Percentiles rank a stretch among this genome's conserved stretches.
These are phyloP conservation scores for Heliconius nattereri DNA, from an alignment of 1,140 invertebrate species.

Conservation along the genomic window DNA sequence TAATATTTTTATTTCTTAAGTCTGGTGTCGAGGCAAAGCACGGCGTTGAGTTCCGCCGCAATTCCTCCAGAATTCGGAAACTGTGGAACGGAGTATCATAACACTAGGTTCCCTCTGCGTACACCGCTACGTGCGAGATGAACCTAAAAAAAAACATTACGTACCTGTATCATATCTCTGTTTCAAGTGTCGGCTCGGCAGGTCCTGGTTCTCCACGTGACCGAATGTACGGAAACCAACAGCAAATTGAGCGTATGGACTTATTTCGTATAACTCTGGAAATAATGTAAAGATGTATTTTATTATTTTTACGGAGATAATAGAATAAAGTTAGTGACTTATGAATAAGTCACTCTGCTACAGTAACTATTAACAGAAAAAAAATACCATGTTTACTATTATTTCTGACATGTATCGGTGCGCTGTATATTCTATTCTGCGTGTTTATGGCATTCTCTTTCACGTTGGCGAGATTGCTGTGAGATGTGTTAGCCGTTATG, in stretches of 20 bases:
- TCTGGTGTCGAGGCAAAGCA: too few relatives aligned
- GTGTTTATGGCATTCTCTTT: slow-evolving; percentile 61
- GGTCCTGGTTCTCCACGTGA: slow-evolving; percentile 84
- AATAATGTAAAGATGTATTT: not conserved
- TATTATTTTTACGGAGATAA: not conserved
- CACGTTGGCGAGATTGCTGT: slow-evolving; percentile 62
- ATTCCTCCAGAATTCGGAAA: too few relatives aligned
- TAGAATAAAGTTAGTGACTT: too few relatives aligned
- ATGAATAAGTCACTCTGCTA: too few relatives aligned
- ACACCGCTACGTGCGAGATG: not conserved
- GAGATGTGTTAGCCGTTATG: slow-evolving; percentile 64
- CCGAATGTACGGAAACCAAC: slow-evolving; percentile 92
- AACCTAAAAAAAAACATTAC: not conserved
- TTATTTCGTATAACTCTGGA: slow-evolving; percentile 83
- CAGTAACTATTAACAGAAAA: not conserved
- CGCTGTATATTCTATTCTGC: slow-evolving; percentile 69
- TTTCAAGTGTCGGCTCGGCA: slow-evolving; percentile 64
- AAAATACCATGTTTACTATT: slow-evolving; percentile 69
- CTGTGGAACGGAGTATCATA: too few relatives aligned
- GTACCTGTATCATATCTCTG: slow-evolving; percentile 71
- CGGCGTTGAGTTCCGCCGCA: too few relatives aligned
- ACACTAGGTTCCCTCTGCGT: too few relatives aligned
- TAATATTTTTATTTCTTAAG: too few relatives aligned
- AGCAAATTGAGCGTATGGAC: slow-evolving; percentile 91
- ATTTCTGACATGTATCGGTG: slow-evolving; percentile 68